phyloP scores from a whole-genome alignment of 2,113 vertebrate species.

The Campylomormyrus numenius region DNA sequence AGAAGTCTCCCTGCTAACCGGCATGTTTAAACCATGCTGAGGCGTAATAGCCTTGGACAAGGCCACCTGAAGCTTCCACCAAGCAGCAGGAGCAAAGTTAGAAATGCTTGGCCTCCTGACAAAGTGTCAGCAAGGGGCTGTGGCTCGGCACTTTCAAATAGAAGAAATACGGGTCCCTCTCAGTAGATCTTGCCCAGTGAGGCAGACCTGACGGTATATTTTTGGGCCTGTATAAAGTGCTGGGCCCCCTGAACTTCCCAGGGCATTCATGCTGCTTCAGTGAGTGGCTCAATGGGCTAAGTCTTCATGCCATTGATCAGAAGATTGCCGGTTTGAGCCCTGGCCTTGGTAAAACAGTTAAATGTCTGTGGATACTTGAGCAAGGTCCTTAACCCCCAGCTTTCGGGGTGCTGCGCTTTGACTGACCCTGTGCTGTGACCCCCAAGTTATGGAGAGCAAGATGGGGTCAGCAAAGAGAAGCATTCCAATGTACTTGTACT shows the following conservation, averaged over 20 bases:
- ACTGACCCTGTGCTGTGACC: too few relatives aligned
- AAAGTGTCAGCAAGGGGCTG: background rate
- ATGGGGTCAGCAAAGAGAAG: too few relatives aligned
- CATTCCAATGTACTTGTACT: too few relatives aligned
- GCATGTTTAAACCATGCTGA: background rate
- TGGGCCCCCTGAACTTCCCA: background rate
- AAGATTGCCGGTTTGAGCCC: too few relatives aligned
- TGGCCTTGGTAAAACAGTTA: too few relatives aligned
- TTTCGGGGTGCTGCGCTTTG: too few relatives aligned
- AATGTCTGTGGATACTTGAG: too few relatives aligned
- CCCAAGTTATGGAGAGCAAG: too few relatives aligned
- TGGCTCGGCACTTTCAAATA: background rate
- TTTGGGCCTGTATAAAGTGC: background rate
- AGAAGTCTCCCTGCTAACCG: background rate
- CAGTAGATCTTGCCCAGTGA: background rate
- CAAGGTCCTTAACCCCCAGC: too few relatives aligned
- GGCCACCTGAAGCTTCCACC: background rate
- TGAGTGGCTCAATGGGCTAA: too few relatives aligned
- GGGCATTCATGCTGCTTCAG: background rate
- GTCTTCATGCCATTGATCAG: too few relatives aligned
- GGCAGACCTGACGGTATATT: background rate
- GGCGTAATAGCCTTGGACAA: background rate
- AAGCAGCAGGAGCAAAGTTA: background rate
- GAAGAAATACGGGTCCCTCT: background rate
- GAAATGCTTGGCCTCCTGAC: background rate